A percentile compares a stretch with the other conserved stretches of the same genome.
Conservation (phyloP, 2,113 vertebrate genomes). For the Cairina moschata region DNA sequence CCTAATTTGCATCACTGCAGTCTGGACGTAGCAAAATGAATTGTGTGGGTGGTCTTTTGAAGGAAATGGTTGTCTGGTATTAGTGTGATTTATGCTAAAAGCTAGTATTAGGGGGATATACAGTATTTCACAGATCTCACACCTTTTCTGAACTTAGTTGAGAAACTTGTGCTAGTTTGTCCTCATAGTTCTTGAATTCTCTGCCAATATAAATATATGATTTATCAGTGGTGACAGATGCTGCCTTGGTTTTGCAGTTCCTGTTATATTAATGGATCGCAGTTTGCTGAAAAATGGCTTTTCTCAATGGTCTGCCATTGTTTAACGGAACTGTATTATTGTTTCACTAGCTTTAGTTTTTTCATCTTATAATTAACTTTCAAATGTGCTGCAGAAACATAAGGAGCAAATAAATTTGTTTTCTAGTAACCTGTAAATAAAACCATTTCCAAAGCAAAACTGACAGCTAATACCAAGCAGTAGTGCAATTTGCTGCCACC, state of each 20-base stretch:
- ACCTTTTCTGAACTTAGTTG: not conserved
- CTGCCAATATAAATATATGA: not conserved
- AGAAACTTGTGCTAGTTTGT: not conserved
- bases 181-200: slow-evolving; percentile 7
- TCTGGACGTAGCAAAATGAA: not conserved
- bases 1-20: not conserved
- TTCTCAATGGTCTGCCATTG: slow-evolving; percentile 18
- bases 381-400: not conserved
- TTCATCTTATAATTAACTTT: slow-evolving; percentile 41
- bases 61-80: not conserved
- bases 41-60: not conserved
- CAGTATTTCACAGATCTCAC: not conserved
- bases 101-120: not conserved
- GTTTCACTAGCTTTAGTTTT: not conserved
- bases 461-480: not conserved
- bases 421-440: slow-evolving; percentile 47
- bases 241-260: not conserved
- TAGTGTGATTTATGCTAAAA: not conserved
- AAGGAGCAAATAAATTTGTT: slow-evolving; percentile 31
- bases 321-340: slow-evolving; percentile 38
- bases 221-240: slow-evolving; percentile 16
- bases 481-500: not conserved
- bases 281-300: slow-evolving; percentile 15
- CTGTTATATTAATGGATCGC: not conserved
- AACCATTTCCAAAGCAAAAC: slow-evolving; percentile 7